phyloP scores from a whole-genome alignment of 2,888 invertebrate genomes.

The Danaus chrysippus region DNA sequence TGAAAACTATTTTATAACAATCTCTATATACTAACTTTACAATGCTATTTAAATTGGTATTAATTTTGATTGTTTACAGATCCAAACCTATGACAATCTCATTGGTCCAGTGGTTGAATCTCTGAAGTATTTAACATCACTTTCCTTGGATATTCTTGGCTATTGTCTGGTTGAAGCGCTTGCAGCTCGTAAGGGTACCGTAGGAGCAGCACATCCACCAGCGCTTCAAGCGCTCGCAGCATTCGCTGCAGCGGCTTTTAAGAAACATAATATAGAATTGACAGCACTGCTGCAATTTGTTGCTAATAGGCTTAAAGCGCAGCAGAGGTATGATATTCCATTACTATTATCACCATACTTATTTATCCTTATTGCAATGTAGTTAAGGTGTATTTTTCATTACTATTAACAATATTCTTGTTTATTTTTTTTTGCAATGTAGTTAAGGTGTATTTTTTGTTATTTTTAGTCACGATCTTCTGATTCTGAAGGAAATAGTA shows the following conservation, averaged over 20 bases:
- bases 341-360: background rate
- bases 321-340: constrained; percentile 87
- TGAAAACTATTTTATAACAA: no score
- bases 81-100: constrained; percentile 95
- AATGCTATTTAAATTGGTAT: background rate
- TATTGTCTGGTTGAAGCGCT: constrained; percentile 97
- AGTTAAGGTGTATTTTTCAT: constrained; percentile 10
- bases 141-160: constrained; percentile 97
- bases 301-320: constrained; percentile 96
- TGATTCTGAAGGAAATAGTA: constrained; percentile 97
- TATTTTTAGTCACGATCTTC: constrained; percentile 86
- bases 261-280: constrained; percentile 97
- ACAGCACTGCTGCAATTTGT: constrained; percentile 97
- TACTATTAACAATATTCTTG: background rate
- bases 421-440: constrained; percentile 1
- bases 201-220: constrained; percentile 90
- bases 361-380: background rate
- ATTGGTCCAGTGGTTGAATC: constrained; percentile 98
- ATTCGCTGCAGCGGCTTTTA: constrained; percentile 97
- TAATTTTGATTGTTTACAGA: constrained; percentile 76
- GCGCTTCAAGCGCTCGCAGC: constrained; percentile 97
- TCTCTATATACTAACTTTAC: no score
- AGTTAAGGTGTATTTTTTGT: constrained; percentile 12
- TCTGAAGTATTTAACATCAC: constrained; percentile 94
- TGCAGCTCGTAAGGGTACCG: constrained; percentile 50